A percentile compares a stretch with the other conserved stretches of the same genome.
Evolutionary conservation across 2,797 vertebrate species (phyloP).

Genomic region (Acanthurus lineatus): DNA sequence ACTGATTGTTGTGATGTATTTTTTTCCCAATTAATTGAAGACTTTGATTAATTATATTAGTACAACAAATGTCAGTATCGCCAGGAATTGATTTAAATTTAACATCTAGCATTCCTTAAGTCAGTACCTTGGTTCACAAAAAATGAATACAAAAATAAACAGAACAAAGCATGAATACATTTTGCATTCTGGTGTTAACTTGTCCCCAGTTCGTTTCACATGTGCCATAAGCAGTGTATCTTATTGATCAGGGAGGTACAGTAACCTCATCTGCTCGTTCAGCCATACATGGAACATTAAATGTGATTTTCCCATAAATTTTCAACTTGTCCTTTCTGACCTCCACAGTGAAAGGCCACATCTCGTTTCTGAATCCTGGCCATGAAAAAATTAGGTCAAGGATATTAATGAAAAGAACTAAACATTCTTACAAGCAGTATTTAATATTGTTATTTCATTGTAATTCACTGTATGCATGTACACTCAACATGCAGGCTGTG

Average conservation of each 20-base stretch:
- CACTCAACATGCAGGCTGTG: not conserved
- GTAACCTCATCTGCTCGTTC: conserved; percentile 22
- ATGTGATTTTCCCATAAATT: conserved; percentile 46
- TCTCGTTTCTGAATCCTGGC: not conserved
- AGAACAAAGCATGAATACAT: not conserved
- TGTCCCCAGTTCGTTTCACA: conserved; percentile 7
- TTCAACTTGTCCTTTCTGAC: conserved; percentile 18
- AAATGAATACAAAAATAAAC: too few species aligned
- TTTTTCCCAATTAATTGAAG: not conserved
- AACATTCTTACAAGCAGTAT: conserved; percentile 2
- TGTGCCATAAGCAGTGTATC: not conserved
- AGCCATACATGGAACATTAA: conserved; percentile 36
- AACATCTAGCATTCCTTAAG: not conserved
- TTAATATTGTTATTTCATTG: conserved; percentile 9
- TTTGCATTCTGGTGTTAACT: not conserved
- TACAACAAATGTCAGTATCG: not conserved
- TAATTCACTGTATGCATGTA: not conserved
- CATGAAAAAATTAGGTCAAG: conserved; percentile 13
- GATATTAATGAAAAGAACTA: conserved; percentile 4
- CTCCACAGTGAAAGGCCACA: conserved; percentile 35
- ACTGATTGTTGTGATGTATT: not conserved
- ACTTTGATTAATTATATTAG: not conserved
- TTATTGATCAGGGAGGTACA: conserved; percentile 34
- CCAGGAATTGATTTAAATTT: not conserved
- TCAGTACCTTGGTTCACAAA: not conserved